Base-by-base conservation (phyloP, 2,113 vertebrate species). In the Calonectris borealis region DNA sequence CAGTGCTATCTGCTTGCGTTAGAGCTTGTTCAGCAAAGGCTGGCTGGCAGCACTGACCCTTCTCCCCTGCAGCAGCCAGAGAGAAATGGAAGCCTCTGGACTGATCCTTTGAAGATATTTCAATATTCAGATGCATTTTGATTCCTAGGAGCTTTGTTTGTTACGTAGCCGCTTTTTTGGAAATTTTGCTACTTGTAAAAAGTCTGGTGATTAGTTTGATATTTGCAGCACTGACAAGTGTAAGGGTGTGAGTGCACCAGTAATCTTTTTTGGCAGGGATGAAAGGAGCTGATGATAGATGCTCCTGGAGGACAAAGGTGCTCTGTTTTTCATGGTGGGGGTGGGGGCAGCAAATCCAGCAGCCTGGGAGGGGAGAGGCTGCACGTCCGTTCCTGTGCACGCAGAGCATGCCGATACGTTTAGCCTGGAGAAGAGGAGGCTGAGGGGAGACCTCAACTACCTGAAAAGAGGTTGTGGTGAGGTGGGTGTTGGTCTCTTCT, bases 341-440 rank as follows among this genome's bases (percentile, higher is more conserved):
- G 3, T 1, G 2, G 8, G 7, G 46, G 9, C 32, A 32, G 40
- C 40, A 93, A 66, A 72, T 52, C 32, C 48, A 26, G 32, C 16
- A 62, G 36, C 29, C 21, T 0, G 0, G 69, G 14, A 34, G 13
- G 36, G 34, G 26, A 40, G 19, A 57, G 21, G 12, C 52, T 85
- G 42, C 16, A 29, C 10, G 1, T 40, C 8, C 7, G 0, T 66
- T 76, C 10, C 24, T 1, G 1, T 84, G 36, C 21, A 7, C 0
- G 3, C 15, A 60, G 38, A 80, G 9, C 11, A 36, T 0, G 4
- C 29, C 24, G 71, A 29, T 42, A 13, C 38, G 11, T 40, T 40
- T 40, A 40, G 38, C 38, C 38, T 40, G 38, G 38, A 40, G 38
- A 40, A 40, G 38, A 40, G 9, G 38, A 40, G 38, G 38, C 38